phyloP scores from a whole-genome alignment of 2,888 invertebrate species.

The Reticulitermes lucifugus region DNA sequence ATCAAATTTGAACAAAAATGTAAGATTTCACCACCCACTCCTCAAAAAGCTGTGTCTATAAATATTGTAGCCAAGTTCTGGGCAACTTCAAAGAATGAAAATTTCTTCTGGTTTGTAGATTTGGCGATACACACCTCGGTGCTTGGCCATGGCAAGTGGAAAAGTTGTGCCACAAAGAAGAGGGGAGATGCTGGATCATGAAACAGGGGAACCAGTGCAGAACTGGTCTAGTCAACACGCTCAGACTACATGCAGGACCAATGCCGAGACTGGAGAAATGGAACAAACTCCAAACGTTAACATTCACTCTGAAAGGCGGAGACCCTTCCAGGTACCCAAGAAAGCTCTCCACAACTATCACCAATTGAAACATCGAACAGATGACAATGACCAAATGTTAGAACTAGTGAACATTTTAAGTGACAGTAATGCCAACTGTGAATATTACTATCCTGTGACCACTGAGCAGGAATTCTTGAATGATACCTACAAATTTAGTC shows the following conservation, averaged over 20 bases:
- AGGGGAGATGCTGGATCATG: slow-evolving; percentile 13
- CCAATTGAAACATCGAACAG: not conserved
- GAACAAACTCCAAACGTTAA: not conserved
- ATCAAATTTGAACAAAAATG: too few species aligned
- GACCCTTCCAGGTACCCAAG: slow-evolving; percentile 30
- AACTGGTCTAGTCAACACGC: not conserved
- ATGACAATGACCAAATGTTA: not conserved
- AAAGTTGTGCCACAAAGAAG: not conserved
- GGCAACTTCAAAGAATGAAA: too few species aligned
- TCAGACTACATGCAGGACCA: not conserved
- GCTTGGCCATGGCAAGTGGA: not conserved
- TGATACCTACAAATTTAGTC: slow-evolving; percentile 16
- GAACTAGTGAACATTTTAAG: not conserved
- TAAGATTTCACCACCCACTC: too few species aligned
- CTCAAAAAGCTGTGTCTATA: too few species aligned
- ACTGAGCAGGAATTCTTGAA: slow-evolving; percentile 2
- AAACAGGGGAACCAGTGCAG: slow-evolving; percentile 23
- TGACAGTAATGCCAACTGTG: not conserved
- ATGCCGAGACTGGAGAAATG: slow-evolving; percentile 34
- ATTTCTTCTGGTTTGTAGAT: not conserved
- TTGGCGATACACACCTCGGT: slow-evolving; percentile 1
- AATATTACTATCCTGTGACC: not conserved
- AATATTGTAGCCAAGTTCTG: too few species aligned
- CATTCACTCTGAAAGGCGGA: not conserved
- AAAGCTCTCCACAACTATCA: slow-evolving; percentile 19